phyloP scores from a whole-genome alignment of 1,140 invertebrate genomes.

The Pachypeltis micranthus region DNA sequence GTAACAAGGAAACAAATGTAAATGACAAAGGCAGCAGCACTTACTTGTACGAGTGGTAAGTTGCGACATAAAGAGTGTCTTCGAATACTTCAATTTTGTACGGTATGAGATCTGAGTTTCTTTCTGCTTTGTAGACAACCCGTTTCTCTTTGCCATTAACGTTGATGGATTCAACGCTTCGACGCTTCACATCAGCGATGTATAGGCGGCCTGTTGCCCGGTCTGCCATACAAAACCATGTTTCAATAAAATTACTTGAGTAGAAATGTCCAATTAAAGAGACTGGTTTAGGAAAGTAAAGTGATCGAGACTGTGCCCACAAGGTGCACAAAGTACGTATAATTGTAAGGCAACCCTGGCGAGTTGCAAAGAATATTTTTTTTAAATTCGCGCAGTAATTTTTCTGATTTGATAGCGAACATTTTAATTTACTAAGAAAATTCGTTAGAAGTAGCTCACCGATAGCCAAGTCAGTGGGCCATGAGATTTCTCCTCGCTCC shows the following conservation, averaged over 20 bases:
- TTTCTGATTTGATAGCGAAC: too few species aligned
- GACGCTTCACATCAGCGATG: constrained; percentile 61
- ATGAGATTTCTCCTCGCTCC: constrained; percentile 39
- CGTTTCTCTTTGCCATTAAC: constrained; percentile 60
- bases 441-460: too few species aligned
- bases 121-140: constrained; percentile 34
- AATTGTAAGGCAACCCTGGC: too few species aligned
- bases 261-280: too few species aligned
- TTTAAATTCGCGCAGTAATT: too few species aligned
- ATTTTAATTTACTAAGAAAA: too few species aligned
- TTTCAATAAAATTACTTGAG: background rate
- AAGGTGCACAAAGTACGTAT: too few species aligned
- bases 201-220: constrained; percentile 50
- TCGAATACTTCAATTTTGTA: constrained; percentile 63
- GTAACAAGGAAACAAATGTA: too few species aligned
- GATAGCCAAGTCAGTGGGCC: constrained; percentile 54
- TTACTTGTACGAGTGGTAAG: constrained; percentile 32
- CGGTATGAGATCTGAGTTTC: constrained; percentile 38
- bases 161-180: constrained; percentile 60
- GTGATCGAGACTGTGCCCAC: too few species aligned
- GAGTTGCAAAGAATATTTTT: too few species aligned
- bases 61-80: constrained; percentile 53
- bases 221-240: background rate
- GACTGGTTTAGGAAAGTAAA: background rate
- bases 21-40: too few species aligned